Conservation (phyloP, 2,797 vertebrate species). For the Zenarchopterus dispar region DNA sequence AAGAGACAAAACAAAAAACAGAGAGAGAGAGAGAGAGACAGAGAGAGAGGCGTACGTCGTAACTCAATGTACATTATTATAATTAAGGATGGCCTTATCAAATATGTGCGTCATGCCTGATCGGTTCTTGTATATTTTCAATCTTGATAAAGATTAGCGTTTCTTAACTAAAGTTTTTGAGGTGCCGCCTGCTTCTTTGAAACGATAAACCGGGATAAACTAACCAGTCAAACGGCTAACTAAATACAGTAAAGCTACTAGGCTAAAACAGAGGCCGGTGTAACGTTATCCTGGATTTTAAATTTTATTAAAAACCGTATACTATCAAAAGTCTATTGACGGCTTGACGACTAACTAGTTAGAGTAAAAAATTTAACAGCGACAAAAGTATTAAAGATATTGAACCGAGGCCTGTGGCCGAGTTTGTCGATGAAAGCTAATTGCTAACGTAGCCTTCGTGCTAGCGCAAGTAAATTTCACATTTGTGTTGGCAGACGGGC, state of each 20-base stretch:
- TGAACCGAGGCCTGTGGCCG: constrained; percentile 60
- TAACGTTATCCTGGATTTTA: not conserved
- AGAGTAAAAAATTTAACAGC: not conserved
- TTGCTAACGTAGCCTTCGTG: constrained; percentile 60
- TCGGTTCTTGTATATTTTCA: not conserved
- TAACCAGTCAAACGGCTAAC: constrained; percentile 24
- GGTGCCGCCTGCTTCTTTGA: constrained; percentile 10
- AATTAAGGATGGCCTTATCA: not conserved
- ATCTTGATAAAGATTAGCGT: not conserved
- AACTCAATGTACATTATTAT: no score
- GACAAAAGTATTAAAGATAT: constrained; percentile 11
- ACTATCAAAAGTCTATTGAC: rapidly evolving
- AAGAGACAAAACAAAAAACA: no score
- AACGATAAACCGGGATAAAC: constrained; percentile 23
- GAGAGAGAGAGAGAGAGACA: no score
- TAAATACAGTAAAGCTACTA: constrained; percentile 24
- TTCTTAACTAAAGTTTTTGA: constrained; percentile 6
- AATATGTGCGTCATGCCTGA: no score
- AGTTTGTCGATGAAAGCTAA: constrained; percentile 49
- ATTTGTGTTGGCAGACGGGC: constrained; percentile 23
- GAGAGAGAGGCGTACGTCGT: no score
- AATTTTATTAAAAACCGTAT: not conserved
- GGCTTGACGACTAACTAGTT: not conserved
- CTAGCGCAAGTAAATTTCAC: constrained; percentile 56
- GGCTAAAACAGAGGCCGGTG: constrained; percentile 39